phyloP scores from a whole-genome alignment of 2,888 invertebrate genomes.

The Nemapogon koenigi region DNA sequence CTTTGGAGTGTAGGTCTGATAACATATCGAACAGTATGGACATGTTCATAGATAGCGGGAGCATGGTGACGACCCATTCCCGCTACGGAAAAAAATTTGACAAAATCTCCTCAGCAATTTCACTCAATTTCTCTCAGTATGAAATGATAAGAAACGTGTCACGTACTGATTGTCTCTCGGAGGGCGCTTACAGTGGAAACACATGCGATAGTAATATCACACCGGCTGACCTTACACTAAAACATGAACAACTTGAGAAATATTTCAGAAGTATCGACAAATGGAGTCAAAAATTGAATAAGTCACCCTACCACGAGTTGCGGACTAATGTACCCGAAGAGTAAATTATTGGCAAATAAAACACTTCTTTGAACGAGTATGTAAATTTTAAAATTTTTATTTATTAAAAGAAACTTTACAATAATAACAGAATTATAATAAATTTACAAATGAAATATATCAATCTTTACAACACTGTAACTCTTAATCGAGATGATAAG shows the following conservation, averaged over 20 bases:
- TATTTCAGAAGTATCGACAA: conserved; percentile 48
- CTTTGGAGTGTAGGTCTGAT: no score
- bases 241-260: conserved; percentile 43
- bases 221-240: conserved; percentile 28
- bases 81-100: conserved; percentile 25
- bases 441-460: conserved; percentile 57
- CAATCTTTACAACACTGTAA: conserved; percentile 63
- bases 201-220: conserved; percentile 27
- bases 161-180: conserved; percentile 39
- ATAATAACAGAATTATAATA: conserved; percentile 60
- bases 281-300: conserved; percentile 28
- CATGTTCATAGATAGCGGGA: conserved; percentile 30
- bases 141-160: conserved; percentile 48
- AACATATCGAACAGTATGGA: conserved; percentile 18
- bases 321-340: conserved; percentile 13
- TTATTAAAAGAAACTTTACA: conserved; percentile 61
- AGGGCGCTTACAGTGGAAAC: conserved; percentile 37
- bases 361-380: conserved; percentile 54
- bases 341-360: conserved; percentile 29
- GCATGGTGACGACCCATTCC: conserved; percentile 21
- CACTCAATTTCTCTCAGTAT: conserved; percentile 52
- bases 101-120: conserved; percentile 35
- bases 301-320: conserved; percentile 19
- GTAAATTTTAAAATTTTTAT: conserved; percentile 60
- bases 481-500: conserved; percentile 62